These are phyloP conservation scores for Oligia latruncula DNA, from an alignment of 2,888 invertebrate genomes.

Conservation along the genomic window DNA sequence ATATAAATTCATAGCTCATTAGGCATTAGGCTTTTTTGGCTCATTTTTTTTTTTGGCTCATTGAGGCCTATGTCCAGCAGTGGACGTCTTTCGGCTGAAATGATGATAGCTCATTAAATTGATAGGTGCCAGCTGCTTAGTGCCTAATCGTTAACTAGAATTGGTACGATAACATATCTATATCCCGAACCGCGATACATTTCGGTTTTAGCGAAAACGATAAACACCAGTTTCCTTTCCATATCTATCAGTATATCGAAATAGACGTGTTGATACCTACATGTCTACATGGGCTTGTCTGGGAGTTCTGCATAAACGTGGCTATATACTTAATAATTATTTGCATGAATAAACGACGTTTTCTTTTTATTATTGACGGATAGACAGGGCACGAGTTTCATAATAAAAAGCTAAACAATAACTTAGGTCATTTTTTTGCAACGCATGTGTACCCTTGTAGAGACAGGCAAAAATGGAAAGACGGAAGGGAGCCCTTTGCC, in stretches of 20 bases:
- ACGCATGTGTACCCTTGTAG: background rate
- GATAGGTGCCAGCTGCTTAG: background rate
- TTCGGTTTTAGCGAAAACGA: background rate
- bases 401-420: background rate
- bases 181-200: background rate
- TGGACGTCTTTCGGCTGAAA: no score
- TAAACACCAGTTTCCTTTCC: background rate
- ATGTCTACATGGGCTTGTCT: background rate
- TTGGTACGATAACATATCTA: background rate
- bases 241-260: background rate
- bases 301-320: background rate
- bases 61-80: no score
- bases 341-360: background rate
- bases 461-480: no score
- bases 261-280: background rate
- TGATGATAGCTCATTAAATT: background rate
- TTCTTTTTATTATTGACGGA: slow-evolving; percentile 1
- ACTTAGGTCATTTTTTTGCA: slow-evolving; percentile 10
- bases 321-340: background rate
- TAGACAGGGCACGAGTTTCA: background rate
- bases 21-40: no score
- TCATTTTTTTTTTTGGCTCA: no score
- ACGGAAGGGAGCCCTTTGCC: no score
- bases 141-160: background rate
- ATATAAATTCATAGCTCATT: background rate